Conservation (phyloP, 2,113 vertebrate genomes). For the Hipposideros armiger region DNA sequence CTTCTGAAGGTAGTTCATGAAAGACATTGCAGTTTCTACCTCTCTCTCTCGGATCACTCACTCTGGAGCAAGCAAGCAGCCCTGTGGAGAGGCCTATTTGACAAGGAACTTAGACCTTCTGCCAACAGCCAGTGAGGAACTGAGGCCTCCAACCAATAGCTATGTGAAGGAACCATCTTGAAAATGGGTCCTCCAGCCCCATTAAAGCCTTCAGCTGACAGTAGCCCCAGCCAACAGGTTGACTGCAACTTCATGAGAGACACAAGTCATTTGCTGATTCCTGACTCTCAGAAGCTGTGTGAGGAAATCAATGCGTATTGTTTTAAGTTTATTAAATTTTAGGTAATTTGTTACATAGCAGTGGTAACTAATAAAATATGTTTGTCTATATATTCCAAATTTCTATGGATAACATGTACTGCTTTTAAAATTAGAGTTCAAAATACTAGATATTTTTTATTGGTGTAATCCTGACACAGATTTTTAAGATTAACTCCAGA, state of each 20-base stretch:
- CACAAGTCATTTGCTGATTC: neutral
- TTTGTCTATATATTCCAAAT: neutral
- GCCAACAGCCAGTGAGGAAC: neutral
- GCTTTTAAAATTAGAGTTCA: slow-evolving; percentile 40
- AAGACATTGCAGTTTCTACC: neutral
- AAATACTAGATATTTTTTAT: neutral
- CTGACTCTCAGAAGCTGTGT: neutral
- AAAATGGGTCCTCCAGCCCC: neutral
- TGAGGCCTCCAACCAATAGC: neutral
- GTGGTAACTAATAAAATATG: neutral
- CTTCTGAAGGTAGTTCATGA: neutral
- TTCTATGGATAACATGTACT: neutral
- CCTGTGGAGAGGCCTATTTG: neutral
- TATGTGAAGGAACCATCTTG: neutral
- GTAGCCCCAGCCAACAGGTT: too few species aligned
- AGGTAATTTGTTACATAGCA: neutral
- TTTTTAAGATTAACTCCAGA: slow-evolving; percentile 17
- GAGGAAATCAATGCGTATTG: neutral
- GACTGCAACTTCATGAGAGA: neutral
- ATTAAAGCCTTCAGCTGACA: neutral
- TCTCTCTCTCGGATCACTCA: neutral
- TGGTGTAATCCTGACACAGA: neutral
- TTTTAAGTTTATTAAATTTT: slow-evolving; percentile 1
- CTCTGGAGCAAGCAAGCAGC: neutral
- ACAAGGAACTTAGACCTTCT: neutral